These are phyloP conservation scores for Alligator sinensis DNA, from an alignment of 2,113 vertebrate species.

Conservation along the genomic window DNA sequence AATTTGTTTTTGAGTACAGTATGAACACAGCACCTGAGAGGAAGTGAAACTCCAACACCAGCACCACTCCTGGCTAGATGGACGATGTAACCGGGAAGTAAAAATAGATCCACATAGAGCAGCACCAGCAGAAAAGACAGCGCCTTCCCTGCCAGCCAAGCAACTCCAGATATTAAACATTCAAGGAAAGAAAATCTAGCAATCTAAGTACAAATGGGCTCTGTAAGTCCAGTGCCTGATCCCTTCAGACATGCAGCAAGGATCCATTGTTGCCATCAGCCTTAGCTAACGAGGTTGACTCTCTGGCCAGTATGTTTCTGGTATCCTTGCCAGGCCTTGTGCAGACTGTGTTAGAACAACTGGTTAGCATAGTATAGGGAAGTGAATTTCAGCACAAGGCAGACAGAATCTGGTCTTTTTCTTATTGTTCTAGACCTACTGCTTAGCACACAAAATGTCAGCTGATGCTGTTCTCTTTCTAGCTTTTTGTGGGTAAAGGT, in stretches of 20 bases:
- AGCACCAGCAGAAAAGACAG: background rate
- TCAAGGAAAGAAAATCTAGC: background rate
- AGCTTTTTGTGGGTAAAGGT: background rate
- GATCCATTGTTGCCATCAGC: background rate
- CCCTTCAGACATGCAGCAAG: background rate
- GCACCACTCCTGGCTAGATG: background rate
- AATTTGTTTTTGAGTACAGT: background rate
- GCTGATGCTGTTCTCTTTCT: background rate
- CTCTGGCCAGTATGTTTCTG: background rate
- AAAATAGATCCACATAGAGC: background rate
- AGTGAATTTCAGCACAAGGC: background rate
- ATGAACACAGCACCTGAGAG: background rate
- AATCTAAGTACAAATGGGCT: background rate
- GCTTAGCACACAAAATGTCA: constrained; percentile 2
- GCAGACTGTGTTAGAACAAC: no score
- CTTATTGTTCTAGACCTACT: background rate
- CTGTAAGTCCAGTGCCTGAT: background rate
- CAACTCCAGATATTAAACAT: background rate
- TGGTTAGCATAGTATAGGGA: no score
- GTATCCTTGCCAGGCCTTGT: background rate
- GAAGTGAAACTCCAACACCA: background rate
- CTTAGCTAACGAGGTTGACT: background rate
- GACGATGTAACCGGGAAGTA: background rate
- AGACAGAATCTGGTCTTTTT: background rate
- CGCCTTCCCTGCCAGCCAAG: background rate